Conservation (phyloP, 1,140 invertebrate genomes). For the Dolichoris vasculosae region DNA sequence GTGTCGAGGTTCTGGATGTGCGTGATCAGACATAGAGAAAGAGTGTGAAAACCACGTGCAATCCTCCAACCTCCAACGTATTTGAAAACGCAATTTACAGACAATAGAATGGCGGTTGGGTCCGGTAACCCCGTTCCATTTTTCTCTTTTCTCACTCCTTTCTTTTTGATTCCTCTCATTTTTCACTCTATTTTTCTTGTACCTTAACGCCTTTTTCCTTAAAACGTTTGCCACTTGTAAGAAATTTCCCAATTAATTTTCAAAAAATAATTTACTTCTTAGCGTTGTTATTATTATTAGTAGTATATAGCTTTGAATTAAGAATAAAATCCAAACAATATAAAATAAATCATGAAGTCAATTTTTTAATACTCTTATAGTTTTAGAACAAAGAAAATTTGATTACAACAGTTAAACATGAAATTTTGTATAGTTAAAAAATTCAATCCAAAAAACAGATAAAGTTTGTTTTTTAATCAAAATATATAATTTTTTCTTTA, state of each 20-base stretch:
- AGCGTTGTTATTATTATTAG: background rate
- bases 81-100: conserved; percentile 73
- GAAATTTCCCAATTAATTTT: conserved; percentile 50
- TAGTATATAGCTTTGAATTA: background rate
- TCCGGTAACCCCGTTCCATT: conserved; percentile 59
- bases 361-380: background rate
- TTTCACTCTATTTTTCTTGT: conserved; percentile 2
- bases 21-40: conserved; percentile 39
- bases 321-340: background rate
- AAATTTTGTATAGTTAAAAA: too few relatives aligned
- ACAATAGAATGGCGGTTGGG: conserved; percentile 67
- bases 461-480: too few relatives aligned
- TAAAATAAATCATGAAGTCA: background rate
- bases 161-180: background rate
- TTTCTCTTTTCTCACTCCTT: conserved; percentile 21
- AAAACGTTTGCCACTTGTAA: background rate
- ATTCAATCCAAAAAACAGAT: too few relatives aligned
- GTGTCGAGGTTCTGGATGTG: conserved; percentile 55
- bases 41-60: conserved; percentile 54
- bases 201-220: conserved; percentile 2
- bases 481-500: background rate
- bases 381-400: background rate
- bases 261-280: background rate
- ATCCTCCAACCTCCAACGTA: conserved; percentile 60
- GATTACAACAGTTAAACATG: background rate